Base-by-base conservation (phyloP, 2,797 vertebrate genomes). In the Lagorchestes hirsutus region DNA sequence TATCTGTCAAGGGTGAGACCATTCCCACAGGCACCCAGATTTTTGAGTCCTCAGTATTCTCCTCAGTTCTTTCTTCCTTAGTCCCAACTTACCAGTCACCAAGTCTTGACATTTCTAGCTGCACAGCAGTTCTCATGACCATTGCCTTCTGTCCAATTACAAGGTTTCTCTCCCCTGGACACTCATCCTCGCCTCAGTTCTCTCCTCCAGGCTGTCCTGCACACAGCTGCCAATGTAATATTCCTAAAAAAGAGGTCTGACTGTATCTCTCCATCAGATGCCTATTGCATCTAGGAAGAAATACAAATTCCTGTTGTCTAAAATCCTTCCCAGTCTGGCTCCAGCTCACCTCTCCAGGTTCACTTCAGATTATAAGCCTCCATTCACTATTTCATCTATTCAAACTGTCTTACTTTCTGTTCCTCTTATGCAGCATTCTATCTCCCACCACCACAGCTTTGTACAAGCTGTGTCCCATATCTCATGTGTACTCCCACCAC, bases 401-500 rank as follows among this genome's bases (percentile, higher is more conserved):
- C 62, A 54, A 13, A 54, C 14, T 5, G 16, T 55, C 62, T 10
- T 55, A 52, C 87, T 93, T 57, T 40, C 54, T 91, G 31, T 90
- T 46, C 58, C 67, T 90, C 10, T 34, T 57, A 93, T 82, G 29
- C 94, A 22, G 22, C 59, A 91, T 59, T 59, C 29, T 54, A 34
- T 24, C 67, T 82, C 40, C 74, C 22, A 93, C 59, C 55, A 22
- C 27, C 56, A 87, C 58, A 31, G 52, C 40, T 96, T 94, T 91
- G 55, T 55, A 93, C 28, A 31, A 18, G 50, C 52, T 55, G 11
- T 50, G 31, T 55, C 90, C 50, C 55, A 46, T 92, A 90, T 54
- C 82, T 62, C 40, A 9, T 58, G 59, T 11, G n/a, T 34, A 22
- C 9, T 82, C 59, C 55, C 90, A 10, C 29, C 11, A 52, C 54